Evolutionary conservation across 2,888 invertebrate genomes (phyloP), one percentile per base, ranked within the genome.

Genomic region (Ptychoptera albimana): DNA sequence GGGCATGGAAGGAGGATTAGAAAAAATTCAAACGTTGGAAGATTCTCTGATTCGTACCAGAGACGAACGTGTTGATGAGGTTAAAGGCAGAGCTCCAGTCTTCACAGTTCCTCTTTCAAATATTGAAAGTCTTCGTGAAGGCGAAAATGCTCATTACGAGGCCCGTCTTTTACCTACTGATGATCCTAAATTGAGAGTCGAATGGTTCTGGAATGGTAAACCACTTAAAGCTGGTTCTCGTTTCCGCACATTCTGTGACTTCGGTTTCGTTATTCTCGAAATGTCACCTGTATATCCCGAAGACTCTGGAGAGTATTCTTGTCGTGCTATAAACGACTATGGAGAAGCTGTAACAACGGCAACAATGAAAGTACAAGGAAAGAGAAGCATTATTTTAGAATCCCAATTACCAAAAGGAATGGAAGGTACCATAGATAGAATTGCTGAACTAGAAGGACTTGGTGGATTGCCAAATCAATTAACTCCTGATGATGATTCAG

Each of bases 221-320:
- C 82, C 88, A 41, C 67, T 88, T 46, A 81, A 79, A 64, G 82
- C 86, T 39, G 92, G 93, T 46, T 88, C 92, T 9, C 75, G 93
- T 53, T 92, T 93, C 72, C 84, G 94, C 52, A 93, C 94, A 30
- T 91, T 93, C 78, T 88, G 92, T 59, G 96, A 97, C 68, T 96
- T 97, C 65, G 96, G 97, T 46, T 94, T 93, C 60, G 94, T 93
- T 29, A 92, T 96, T 52, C 72, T 97, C 51, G 96, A 97, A 73
- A 94, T 97, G 55, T 87, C 92, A 8, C 96, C 96, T 0, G 92
- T 94, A 10, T 93, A 93, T 61, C 91, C 92, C 1, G 92, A 93
- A 70, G 96, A 97, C 62, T 86, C 91, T 23, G 94, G 93, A 13
- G 87, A 87, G 68, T 88, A 86, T 58, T 79, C 84, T 41, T 91